Evolutionary conservation across 2,888 invertebrate species (phyloP).

Genomic region (Reticulitermes lucifugus): DNA sequence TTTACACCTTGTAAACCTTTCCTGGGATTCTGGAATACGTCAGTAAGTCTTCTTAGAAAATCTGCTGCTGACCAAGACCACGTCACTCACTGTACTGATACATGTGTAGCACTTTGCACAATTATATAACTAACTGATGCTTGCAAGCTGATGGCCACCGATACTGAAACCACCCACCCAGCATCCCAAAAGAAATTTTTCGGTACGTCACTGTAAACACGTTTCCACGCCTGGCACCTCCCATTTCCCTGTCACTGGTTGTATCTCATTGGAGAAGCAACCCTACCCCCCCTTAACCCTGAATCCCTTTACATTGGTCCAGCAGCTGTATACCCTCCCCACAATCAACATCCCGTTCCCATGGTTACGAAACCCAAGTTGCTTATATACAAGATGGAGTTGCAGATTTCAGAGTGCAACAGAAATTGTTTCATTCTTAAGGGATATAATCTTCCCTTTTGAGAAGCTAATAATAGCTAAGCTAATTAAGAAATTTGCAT

Average conservation of each 20-base stretch:
- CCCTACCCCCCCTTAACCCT: slow-evolving; percentile 7
- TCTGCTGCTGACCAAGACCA: background rate
- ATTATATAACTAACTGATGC: slow-evolving; percentile 5
- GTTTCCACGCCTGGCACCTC: slow-evolving; percentile 7
- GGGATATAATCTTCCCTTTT: background rate
- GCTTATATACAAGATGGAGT: background rate
- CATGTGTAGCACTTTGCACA: background rate
- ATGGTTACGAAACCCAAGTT: slow-evolving; percentile 20
- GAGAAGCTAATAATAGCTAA: background rate
- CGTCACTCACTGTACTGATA: background rate
- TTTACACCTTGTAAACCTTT: too few relatives aligned
- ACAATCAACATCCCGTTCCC: slow-evolving; percentile 20
- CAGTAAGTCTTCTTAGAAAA: too few relatives aligned
- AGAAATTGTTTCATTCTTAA: background rate
- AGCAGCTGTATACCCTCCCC: slow-evolving; percentile 17
- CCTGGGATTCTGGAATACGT: too few relatives aligned
- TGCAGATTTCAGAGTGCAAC: too few relatives aligned
- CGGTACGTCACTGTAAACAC: background rate
- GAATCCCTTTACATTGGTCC: slow-evolving; percentile 31
- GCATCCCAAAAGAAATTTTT: slow-evolving; percentile 5
- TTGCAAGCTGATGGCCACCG: background rate
- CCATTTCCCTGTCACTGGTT: background rate
- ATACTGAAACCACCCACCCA: background rate
- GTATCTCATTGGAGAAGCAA: slow-evolving; percentile 37
- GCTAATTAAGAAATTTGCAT: too few relatives aligned